Evolutionary conservation across 2,113 vertebrate genomes (phyloP).

Genomic region (Pardalotus punctatus): DNA sequence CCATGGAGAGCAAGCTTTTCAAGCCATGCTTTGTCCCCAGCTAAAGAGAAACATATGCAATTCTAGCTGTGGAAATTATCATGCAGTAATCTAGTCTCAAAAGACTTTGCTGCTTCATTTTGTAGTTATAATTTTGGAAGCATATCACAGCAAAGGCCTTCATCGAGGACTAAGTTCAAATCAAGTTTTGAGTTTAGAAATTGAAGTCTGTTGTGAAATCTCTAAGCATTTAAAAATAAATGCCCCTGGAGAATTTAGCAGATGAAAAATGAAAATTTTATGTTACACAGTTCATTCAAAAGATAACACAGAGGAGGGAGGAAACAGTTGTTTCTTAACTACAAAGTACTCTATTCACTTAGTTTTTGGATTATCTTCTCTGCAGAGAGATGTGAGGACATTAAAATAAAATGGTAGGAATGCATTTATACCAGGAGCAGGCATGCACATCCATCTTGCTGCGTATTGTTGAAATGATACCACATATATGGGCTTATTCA

Average conservation of each 20-base stretch:
- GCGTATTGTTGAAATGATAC: background rate
- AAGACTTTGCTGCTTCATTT: conserved; percentile 22
- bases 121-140: background rate
- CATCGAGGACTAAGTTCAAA: background rate
- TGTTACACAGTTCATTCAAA: background rate
- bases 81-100: background rate
- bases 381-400: background rate
- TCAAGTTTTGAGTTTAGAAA: background rate
- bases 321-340: background rate
- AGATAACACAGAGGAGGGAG: background rate
- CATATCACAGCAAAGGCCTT: background rate
- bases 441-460: background rate
- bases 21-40: background rate
- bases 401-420: background rate
- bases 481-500: background rate
- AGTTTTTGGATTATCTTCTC: background rate
- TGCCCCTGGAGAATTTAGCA: background rate
- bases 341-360: background rate
- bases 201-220: conserved; percentile 13
- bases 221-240: conserved; percentile 16
- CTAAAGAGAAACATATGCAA: background rate
- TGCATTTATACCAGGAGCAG: background rate
- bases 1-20: background rate
- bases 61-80: conserved; percentile 13
- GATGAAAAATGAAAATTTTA: conserved; percentile 3